A percentile compares a stretch with the other conserved stretches of the same genome.
Conservation (phyloP, 2,888 invertebrate genomes). For the Nemurella pictetii region DNA sequence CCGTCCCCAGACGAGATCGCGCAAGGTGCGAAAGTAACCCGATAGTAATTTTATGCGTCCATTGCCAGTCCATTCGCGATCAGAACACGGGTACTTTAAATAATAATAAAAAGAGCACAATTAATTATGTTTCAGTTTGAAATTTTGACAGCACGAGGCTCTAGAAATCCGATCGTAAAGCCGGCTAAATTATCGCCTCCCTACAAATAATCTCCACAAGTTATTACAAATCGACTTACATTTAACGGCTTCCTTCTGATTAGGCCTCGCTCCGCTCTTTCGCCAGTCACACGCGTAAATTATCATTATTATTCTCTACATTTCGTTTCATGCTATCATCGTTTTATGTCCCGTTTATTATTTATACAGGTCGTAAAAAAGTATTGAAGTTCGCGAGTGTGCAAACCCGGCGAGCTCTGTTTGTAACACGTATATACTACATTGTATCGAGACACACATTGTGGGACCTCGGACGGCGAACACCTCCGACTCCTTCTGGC, state of each 20-base stretch:
- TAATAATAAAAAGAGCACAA: background rate
- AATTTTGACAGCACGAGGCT: background rate
- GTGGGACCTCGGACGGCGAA: no score
- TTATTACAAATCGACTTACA: conserved; percentile 1
- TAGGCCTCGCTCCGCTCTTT: background rate
- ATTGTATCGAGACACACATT: no score
- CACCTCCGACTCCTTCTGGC: no score
- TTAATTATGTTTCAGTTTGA: conserved; percentile 16
- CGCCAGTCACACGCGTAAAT: background rate
- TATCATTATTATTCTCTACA: conserved; percentile 12
- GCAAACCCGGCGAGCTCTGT: no score
- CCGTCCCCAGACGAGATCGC: no score
- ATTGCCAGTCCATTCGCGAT: background rate
- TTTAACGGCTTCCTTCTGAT: background rate
- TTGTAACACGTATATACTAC: no score
- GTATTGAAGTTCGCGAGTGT: no score
- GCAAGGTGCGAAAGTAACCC: background rate
- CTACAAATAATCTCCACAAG: background rate
- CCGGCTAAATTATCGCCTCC: conserved; percentile 5
- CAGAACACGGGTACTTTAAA: background rate
- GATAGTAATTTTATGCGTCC: background rate
- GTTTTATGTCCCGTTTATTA: background rate
- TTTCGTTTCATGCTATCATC: background rate
- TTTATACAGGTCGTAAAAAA: background rate
- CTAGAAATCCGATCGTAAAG: conserved; percentile 2